Base-by-base conservation (phyloP, 2,113 vertebrate genomes). In the Orycteropus afer region DNA sequence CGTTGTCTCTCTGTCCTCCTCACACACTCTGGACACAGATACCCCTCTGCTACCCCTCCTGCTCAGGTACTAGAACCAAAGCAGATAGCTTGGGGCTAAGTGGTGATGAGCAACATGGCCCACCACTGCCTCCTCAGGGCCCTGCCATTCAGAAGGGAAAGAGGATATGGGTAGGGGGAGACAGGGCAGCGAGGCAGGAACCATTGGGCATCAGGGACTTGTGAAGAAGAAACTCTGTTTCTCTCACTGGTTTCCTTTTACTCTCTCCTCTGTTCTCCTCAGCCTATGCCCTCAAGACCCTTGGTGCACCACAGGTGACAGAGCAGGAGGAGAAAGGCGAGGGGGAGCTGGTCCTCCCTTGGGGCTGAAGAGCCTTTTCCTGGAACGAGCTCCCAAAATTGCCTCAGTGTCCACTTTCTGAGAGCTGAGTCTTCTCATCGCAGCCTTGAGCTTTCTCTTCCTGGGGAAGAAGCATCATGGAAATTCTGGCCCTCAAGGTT, bases 351-450 rank as follows among this genome's bases (percentile, higher is more conserved):
- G 90, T 34, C 49, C n/a, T 17, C 17, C 65, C 53, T n/a, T 13
- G 14, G 32, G 59, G 25, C 5, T 17, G 12, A 6, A 49, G 27
- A 2, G 1, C 67, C 25, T 51, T 10, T 29, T 9, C 20, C 15
- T 3, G 27, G n/a, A 63, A 47, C 7, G 3, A 42, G n/a, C 55
- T 45, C 27, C 4, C 7, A 0, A n/a, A n/a, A 1, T 69, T 73
- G 20, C 51, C 67, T 49, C 5, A 49, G 9, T 2, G 9, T 13
- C 59, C 61, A 49, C 59, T 32, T 76, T 53, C 61, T 51, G 17
- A 61, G 42, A 74, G 29, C 34, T 17, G 18, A 37, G 17, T 55
- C 71, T 80, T 13, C 57, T 25, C 69, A n/a, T 9, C 10, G 14
- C 0, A 0, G 45, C 34, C 73, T 29, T 14, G 22, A 3, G 29